Percentiles rank a stretch among this genome's conserved stretches.
Evolutionary conservation across 1,140 invertebrate species (phyloP).

Genomic region (Formica selysi): DNA sequence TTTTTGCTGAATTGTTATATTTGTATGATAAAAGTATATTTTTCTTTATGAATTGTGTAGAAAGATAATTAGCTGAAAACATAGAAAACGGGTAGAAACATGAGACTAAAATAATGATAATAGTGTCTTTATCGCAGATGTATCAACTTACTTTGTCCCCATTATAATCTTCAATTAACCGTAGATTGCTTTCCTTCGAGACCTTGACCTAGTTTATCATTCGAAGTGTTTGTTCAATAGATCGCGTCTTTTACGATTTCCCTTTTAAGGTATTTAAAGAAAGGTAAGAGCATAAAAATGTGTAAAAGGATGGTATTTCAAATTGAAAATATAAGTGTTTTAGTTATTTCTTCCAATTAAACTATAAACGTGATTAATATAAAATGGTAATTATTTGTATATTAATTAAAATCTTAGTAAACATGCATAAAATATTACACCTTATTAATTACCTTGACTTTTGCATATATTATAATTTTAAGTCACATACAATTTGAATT

Average conservation of each 20-base stretch:
- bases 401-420: no score
- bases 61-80: slow-evolving; percentile 19
- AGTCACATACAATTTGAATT: no score
- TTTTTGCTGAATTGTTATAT: slow-evolving; percentile 3
- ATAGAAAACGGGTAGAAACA: slow-evolving; percentile 11
- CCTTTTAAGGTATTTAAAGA: background rate
- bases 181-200: slow-evolving; percentile 9
- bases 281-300: background rate
- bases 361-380: no score
- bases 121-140: slow-evolving; percentile 34
- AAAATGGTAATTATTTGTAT: no score
- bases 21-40: background rate
- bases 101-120: slow-evolving; percentile 33
- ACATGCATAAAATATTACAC: no score
- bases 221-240: slow-evolving; percentile 8
- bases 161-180: slow-evolving; percentile 48
- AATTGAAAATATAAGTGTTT: background rate
- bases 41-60: background rate
- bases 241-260: background rate
- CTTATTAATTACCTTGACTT: no score
- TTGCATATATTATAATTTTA: no score
- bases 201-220: slow-evolving; percentile 19
- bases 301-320: no score
- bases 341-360: no score
- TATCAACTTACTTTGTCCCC: slow-evolving; percentile 44